Base-by-base conservation (phyloP, 1,140 invertebrate genomes). In the Scaptomyza pallida region DNA sequence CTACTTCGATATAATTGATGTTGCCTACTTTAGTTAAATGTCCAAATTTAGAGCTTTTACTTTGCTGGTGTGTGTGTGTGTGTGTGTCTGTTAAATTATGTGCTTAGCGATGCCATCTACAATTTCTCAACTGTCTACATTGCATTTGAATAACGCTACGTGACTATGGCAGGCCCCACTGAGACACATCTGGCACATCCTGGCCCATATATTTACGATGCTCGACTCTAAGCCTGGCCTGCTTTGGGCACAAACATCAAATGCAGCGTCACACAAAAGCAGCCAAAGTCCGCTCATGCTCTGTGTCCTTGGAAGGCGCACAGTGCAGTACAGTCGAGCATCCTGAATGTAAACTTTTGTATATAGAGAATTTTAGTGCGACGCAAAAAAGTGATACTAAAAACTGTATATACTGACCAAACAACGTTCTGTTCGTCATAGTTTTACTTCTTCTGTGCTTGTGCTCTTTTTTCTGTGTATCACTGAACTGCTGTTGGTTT, bases 51-150 rank as follows among this genome's bases (percentile, higher is more conserved):
- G 30, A 15, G 15, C 13, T 21, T 4, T 4, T 2, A 2, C 19
- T 21, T 21, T 21, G 19, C n/a, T 26, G 1, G n/a, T 23, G 17
- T 43, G 41, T 37, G 17, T 41, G 55, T 23, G 30, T 41, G 45
- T 63, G n/a, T 61, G 54, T 40, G 63, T 69, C 54, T 50, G 78
- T 75, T 81, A 67, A 81, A 78, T 78, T 77, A 64, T 51, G 47
- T 50, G 54, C 33, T 70, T 19, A 43, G 37, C 45, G 13, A 30
- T 48, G 23, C 12, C 35, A 17, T 41, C 41, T 61, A 62, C 63
- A 52, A 67, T 72, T 60, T 50, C 26, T 67, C 50, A 41, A 13
- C 62, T 44, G 33, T 19, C 41, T 21, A 12, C 41, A 13, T 16
- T 13, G 5, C 48, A 41, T 50, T 37, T 40, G 47, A 30, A 9